Evolutionary conservation across 2,113 vertebrate species (phyloP), one percentile per base, ranked within the genome.

Genomic region (Illadopsis cleaveri): DNA sequence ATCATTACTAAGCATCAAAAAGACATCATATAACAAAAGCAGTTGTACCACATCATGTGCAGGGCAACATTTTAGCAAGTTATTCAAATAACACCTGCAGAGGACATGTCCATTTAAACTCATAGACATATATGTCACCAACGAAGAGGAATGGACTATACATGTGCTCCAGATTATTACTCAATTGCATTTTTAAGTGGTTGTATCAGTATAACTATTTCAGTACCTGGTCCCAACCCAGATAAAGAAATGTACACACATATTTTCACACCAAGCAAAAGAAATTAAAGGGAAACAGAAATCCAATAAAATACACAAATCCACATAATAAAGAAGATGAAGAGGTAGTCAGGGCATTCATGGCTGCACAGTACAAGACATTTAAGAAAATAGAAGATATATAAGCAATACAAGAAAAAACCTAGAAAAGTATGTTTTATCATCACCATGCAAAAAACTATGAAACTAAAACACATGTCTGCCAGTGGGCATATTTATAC

Each of bases 31-130:
- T 42, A 78, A 78, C 19, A 89, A 70, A 65, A 35, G 14, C 16
- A 72, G 23, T 6, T 80, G 25, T 30, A 80, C 7, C 10, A 27
- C 0, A 0, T 22, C 24, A 81, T 3, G 2, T 1, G 3, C 4
- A 56, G 15, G 15, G 37, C 5, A 78, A 86, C 66, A 48, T 71
- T 82, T 44, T 33, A 61, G 16, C 31, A 53, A 40, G 22, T 48
- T 65, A 77, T 12, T 68, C 10, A 58, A 71, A 9, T 48, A 47
- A 80, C 7, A 68, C 8, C 13, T 50, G 18, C 28, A 86, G 7
- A 38, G 5, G 10, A 33, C 5, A 31, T 12, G 69, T 3, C 5
- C 11, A 42, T 45, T 82, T 93, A 31, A 76, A 89, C 5, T 42
- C 37, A 42, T 1, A 53, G 13, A 58, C 10, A 2, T 6, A 3